Base-by-base conservation (phyloP, 2,888 invertebrate genomes). In the Aleiodes leptofemur region DNA sequence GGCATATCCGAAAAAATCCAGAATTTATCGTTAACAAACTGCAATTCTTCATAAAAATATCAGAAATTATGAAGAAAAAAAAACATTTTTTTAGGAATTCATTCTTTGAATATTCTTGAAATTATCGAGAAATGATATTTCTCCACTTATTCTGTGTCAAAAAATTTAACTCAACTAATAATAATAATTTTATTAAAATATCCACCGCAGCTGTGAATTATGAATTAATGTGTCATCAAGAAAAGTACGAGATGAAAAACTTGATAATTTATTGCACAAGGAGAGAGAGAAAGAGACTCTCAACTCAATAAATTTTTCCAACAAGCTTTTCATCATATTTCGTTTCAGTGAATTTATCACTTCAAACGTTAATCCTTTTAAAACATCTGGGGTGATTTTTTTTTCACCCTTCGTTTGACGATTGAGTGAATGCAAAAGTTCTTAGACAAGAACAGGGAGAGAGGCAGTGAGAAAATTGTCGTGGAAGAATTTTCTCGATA, bases 331-430 rank as follows among this genome's bases (percentile, higher is more conserved):
- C 38, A 59, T 38, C 59, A 38, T 14, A 59, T 57, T 59, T 13
- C 59, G 59, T 59, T 31, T 59, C 31, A 59, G n/a, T 34, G 59
- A 31, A 59, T 59, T 59, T 59, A 59, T 59, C 59, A 59, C 38
- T 59, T 59, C 59, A 59, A 59, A 59, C 59, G 59, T 38, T 59
- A 59, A 59, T 59, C 59, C 29, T 29, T 38, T 59, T 59, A 38
- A 38, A 59, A 59, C 59, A 59, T 59, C 38, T 59, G 59, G 13
- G 13, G 34, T 23, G 14, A 34, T 59, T 59, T 59, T 59, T 59
- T 59, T 59, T 7, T 13, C 57, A 23, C 8, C 4, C 38, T 38
- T 11, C 43, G 43, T 59, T 59, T 59, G 59, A 59, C 34, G 59
- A 59, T 59, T 38, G n/a, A n/a, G 59, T n/a, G 34, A 59, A 13